These are phyloP conservation scores for Trachymyrmex septentrionalis DNA, from an alignment of 1,140 invertebrate species.

Conservation along the genomic window DNA sequence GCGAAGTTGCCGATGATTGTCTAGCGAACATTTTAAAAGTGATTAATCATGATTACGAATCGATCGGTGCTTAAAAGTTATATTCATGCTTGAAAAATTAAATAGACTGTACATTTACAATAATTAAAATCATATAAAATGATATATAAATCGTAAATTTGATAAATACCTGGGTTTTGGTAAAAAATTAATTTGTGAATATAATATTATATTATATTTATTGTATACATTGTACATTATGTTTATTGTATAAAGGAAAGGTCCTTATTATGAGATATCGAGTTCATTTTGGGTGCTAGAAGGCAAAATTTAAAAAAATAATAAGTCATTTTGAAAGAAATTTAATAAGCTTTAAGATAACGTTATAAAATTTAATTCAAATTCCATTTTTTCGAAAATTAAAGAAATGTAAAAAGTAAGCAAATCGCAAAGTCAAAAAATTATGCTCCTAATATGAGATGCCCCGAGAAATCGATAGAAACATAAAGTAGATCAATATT, in stretches of 20 bases:
- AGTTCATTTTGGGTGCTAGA: too few species aligned
- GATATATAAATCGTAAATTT: neutral
- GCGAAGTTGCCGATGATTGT: slow-evolving; percentile 27
- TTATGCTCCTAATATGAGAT: too few species aligned
- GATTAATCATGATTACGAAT: slow-evolving; percentile 43
- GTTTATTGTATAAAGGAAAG: neutral
- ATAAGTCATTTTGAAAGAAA: too few species aligned
- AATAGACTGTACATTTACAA: neutral
- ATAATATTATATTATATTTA: slow-evolving; percentile 3
- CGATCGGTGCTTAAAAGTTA: slow-evolving; percentile 48
- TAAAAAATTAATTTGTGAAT: slow-evolving; percentile 6
- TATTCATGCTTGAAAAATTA: slow-evolving; percentile 3
- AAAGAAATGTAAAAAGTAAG: too few species aligned
- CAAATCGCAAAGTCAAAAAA: too few species aligned
- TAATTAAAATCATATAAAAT: neutral
- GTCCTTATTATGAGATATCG: too few species aligned
- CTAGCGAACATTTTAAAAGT: slow-evolving; percentile 23
- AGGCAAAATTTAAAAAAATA: too few species aligned
- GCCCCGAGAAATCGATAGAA: too few species aligned
- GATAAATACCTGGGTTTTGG: neutral
- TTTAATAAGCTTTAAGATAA: too few species aligned
- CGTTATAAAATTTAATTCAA: too few species aligned
- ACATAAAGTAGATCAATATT: too few species aligned
- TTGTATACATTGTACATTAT: neutral
- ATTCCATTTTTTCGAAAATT: too few species aligned